A percentile compares a stretch with the other conserved stretches of the same genome.
phyloP scores from a whole-genome alignment of 2,797 vertebrate genomes.

The Microchirus variegatus region DNA sequence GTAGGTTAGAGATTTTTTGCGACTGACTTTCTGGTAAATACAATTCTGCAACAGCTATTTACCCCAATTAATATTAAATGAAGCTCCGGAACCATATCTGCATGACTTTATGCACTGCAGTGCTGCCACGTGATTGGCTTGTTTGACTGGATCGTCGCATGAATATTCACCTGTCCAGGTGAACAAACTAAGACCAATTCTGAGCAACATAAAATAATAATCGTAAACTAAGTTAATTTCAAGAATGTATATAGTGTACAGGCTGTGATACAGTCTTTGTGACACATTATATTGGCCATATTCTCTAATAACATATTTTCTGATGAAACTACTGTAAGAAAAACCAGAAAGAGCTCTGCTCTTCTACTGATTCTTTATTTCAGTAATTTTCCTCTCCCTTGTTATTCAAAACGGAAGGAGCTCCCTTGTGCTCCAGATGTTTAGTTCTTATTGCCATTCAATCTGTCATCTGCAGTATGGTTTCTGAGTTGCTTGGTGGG shows the following conservation, averaged over 20 bases:
- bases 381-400: constrained; percentile 41
- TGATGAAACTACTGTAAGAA: not conserved
- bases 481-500: constrained; percentile 18
- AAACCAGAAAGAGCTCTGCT: constrained; percentile 9
- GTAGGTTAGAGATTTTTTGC: not conserved
- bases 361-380: constrained; percentile 12
- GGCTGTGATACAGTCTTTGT: not conserved
- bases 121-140: not conserved
- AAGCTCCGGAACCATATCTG: no score
- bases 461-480: constrained; percentile 22
- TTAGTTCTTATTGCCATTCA: constrained; percentile 40
- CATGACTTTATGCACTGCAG: not conserved
- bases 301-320: not conserved
- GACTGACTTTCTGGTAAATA: no score
- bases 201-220: no score
- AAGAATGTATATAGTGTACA: not conserved
- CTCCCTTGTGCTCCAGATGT: constrained; percentile 44
- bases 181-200: not conserved
- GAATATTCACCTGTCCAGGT: not conserved
- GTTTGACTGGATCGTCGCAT: not conserved
- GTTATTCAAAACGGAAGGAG: constrained; percentile 35
- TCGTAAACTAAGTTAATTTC: no score
- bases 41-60: no score
- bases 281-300: not conserved
- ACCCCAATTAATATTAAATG: no score